Percentiles rank a stretch among this genome's conserved stretches.
These are phyloP conservation scores for Lucinisca nassula DNA, from an alignment of 2,888 invertebrate species.

Conservation along the genomic window DNA sequence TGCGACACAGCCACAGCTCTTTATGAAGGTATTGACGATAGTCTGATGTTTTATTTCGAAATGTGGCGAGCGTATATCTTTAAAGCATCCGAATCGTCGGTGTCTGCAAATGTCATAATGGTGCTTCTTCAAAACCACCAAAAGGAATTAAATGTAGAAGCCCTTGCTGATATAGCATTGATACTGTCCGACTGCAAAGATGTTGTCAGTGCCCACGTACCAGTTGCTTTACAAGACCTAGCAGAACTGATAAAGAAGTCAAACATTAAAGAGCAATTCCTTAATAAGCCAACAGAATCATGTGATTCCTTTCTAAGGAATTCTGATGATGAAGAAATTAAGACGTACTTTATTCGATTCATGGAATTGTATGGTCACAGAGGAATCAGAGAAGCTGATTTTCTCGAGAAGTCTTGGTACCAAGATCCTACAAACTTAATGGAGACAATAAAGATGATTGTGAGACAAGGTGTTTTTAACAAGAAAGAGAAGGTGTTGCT, in stretches of 20 bases:
- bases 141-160: background rate
- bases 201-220: background rate
- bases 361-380: constrained; percentile 92
- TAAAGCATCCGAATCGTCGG: background rate
- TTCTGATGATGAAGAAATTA: background rate
- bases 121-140: background rate
- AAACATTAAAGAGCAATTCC: background rate
- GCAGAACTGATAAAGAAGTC: background rate
- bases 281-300: background rate
- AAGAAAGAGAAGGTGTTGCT: background rate
- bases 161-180: background rate
- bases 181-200: background rate
- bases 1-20: background rate
- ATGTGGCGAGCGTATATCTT: background rate
- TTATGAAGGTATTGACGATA: background rate
- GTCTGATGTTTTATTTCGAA: background rate
- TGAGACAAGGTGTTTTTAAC: background rate
- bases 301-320: background rate
- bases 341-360: constrained; percentile 88
- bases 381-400: constrained; percentile 89
- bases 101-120: background rate
- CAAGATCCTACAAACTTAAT: constrained; percentile 68
- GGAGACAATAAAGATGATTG: constrained; percentile 89
- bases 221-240: background rate
- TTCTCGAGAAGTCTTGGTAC: constrained; percentile 74